A percentile compares a stretch with the other conserved stretches of the same genome.
Conservation (phyloP, 2,888 invertebrate species). For the Dolichopus griseipennis region DNA sequence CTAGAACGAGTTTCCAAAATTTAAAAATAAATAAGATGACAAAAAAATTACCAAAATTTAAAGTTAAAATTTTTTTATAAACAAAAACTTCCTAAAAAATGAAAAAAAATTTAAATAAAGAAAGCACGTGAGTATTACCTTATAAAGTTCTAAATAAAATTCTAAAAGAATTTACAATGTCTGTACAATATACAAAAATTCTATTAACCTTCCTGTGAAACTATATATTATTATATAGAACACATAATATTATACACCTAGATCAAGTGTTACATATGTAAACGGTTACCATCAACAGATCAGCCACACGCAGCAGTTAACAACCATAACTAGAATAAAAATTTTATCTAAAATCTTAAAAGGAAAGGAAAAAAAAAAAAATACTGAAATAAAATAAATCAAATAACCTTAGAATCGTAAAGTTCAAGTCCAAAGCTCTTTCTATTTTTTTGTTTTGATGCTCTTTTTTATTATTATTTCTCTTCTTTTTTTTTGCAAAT, state of each 20-base stretch:
- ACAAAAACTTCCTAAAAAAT: background rate
- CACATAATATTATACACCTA: no score
- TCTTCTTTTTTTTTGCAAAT: background rate
- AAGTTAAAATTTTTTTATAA: background rate
- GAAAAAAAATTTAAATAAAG: background rate
- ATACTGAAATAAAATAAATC: background rate
- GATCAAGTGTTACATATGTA: no score
- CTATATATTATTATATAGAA: no score
- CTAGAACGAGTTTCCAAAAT: no score
- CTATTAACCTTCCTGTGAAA: no score
- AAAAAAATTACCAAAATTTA: background rate
- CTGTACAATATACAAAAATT: no score
- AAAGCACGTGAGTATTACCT: background rate
- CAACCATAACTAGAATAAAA: conserved; percentile 6
- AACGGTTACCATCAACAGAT: no score
- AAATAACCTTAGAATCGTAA: conserved; percentile 6
- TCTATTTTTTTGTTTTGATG: conserved; percentile 1
- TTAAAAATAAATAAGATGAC: background rate
- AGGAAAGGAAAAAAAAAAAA: background rate
- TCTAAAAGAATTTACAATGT: no score
- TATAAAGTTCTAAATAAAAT: no score
- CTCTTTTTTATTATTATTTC: background rate
- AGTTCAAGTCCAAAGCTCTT: conserved; percentile 3
- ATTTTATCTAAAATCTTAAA: background rate
- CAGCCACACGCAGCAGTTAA: background rate